These are phyloP conservation scores for Craniophora ligustri DNA, from an alignment of 2,888 invertebrate genomes.

Conservation along the genomic window DNA sequence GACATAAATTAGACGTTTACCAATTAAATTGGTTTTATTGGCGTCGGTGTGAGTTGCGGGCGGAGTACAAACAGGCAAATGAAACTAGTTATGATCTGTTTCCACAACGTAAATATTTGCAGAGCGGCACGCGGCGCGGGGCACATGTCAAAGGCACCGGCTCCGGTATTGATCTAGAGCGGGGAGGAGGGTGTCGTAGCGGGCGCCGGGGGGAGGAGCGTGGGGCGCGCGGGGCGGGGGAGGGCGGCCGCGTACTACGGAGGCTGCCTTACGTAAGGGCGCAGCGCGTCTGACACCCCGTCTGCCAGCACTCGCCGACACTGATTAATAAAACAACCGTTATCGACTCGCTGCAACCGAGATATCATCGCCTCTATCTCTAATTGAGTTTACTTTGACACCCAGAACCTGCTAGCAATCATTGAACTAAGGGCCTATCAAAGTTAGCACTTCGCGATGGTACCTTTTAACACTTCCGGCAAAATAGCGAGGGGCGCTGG, in stretches of 20 bases:
- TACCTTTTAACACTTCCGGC: slow-evolving; percentile 10
- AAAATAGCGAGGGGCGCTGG: neutral
- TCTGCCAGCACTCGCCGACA: slow-evolving; percentile 73
- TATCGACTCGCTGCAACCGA: slow-evolving; percentile 74
- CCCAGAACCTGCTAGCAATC: slow-evolving; percentile 15
- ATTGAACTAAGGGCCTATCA: slow-evolving; percentile 27
- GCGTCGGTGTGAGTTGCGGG: slow-evolving; percentile 39
- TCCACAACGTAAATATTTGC: slow-evolving; percentile 87
- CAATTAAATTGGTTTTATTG: slow-evolving; percentile 66
- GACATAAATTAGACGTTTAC: slow-evolving; percentile 54
- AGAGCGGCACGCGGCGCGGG: slow-evolving; percentile 80
- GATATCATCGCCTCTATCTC: slow-evolving; percentile 71
- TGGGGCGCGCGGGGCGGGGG: slow-evolving; percentile 38
- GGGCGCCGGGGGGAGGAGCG: slow-evolving; percentile 29
- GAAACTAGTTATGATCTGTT: slow-evolving; percentile 86
- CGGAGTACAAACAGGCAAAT: slow-evolving; percentile 71
- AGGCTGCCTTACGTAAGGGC: slow-evolving; percentile 83
- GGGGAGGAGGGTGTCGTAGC: slow-evolving; percentile 53
- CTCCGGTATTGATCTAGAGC: slow-evolving; percentile 87
- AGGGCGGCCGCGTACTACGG: slow-evolving; percentile 73
- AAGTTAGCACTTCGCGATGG: slow-evolving; percentile 24
- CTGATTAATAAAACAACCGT: slow-evolving; percentile 84
- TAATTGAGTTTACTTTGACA: slow-evolving; percentile 68
- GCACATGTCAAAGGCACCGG: slow-evolving; percentile 88
- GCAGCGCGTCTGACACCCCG: slow-evolving; percentile 83